Percentiles rank a stretch among this genome's conserved stretches.
Conservation (phyloP, 2,888 invertebrate genomes). For the Pyrrhosoma nymphula region DNA sequence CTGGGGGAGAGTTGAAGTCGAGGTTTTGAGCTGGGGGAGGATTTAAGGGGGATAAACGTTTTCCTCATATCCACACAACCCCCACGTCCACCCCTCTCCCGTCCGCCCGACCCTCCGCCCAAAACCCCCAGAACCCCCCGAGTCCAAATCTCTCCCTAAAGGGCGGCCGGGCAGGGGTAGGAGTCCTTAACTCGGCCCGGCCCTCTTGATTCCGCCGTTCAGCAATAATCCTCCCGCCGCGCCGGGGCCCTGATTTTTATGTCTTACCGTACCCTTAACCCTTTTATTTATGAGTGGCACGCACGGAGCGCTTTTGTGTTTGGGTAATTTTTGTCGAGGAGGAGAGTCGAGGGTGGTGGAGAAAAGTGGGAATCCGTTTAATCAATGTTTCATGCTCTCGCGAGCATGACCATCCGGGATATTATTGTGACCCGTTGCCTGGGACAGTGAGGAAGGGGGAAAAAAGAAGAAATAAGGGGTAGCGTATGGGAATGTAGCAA, state of each 20-base stretch:
- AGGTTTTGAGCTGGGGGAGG: too few species aligned
- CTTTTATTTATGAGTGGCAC: not conserved
- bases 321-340: constrained; percentile 13
- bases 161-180: too few species aligned
- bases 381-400: constrained; percentile 53
- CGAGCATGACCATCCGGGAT: constrained; percentile 33
- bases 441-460: not conserved
- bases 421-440: constrained; percentile 36
- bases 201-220: not conserved
- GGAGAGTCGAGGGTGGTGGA: not conserved
- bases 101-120: not conserved
- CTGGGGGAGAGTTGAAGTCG: too few species aligned
- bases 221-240: not conserved
- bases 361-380: constrained; percentile 22
- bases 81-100: not conserved
- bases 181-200: not conserved
- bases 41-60: too few species aligned
- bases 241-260: not conserved
- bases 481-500: not conserved
- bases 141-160: not conserved
- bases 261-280: constrained; percentile 11
- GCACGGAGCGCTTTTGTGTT: not conserved
- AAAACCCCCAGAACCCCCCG: not conserved
- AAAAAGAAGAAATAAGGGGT: not conserved
- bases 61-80: not conserved